Percentiles rank a stretch among this genome's conserved stretches.
phyloP scores from a whole-genome alignment of 2,113 vertebrate genomes.

The Coryphaenoides rupestris region DNA sequence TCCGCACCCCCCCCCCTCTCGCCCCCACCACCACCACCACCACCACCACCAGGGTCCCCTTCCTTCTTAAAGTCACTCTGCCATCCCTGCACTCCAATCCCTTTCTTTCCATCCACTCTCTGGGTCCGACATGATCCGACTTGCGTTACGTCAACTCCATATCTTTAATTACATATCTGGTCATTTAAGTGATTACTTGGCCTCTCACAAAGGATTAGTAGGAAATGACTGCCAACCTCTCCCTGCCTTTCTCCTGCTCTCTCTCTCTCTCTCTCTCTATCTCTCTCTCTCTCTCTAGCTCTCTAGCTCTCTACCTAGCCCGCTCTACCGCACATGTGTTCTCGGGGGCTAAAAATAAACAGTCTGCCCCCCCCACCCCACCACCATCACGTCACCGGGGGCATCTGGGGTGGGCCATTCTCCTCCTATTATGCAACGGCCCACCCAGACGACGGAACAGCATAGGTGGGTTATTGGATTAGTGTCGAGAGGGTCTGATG shows the following conservation, averaged over 20 bases:
- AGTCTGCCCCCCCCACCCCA: not conserved
- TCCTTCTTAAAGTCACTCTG: slow-evolving; percentile 32
- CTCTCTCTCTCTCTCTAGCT: slow-evolving; percentile 27
- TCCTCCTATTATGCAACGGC: slow-evolving; percentile 49
- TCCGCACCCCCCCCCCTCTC: not conserved
- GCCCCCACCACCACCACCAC: too few species aligned
- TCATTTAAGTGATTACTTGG: slow-evolving; percentile 48
- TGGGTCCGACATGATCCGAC: slow-evolving; percentile 24
- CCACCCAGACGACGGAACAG: slow-evolving; percentile 41
- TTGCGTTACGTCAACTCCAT: slow-evolving; percentile 34
- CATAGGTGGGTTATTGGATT: slow-evolving; percentile 60
- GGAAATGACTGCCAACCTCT: slow-evolving; percentile 15
- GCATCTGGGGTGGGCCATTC: slow-evolving; percentile 38
- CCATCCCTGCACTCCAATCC: not conserved
- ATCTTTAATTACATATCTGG: slow-evolving; percentile 44
- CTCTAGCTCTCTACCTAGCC: slow-evolving; percentile 22
- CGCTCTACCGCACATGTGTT: slow-evolving; percentile 39
- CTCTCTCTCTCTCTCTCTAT: slow-evolving; percentile 14
- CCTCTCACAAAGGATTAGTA: slow-evolving; percentile 28
- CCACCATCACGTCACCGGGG: slow-evolving; percentile 38
- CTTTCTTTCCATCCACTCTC: slow-evolving; percentile 27
- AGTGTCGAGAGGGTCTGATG: slow-evolving; percentile 22
- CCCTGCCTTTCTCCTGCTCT: slow-evolving; percentile 1
- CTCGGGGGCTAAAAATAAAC: slow-evolving; percentile 62
- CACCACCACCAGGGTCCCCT: too few species aligned